Conservation (phyloP, 2,113 vertebrate species). For the Grantiella picta region DNA sequence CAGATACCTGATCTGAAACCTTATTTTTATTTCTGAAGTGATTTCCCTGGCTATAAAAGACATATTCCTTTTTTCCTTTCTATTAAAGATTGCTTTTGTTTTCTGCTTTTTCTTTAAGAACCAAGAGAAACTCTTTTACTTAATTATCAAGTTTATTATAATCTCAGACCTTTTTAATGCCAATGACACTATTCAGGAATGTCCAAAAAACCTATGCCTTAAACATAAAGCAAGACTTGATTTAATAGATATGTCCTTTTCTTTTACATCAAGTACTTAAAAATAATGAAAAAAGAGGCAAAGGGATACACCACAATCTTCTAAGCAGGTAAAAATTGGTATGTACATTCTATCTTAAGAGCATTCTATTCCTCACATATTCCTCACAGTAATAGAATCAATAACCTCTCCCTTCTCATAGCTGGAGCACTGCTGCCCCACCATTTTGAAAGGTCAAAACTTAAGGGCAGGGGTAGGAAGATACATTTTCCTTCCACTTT, state of each 20-base stretch:
- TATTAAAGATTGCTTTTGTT: background rate
- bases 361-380: background rate
- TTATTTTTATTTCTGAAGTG: background rate
- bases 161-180: background rate
- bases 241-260: background rate
- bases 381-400: background rate
- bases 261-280: background rate
- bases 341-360: background rate
- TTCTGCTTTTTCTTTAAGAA: background rate
- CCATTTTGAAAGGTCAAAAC: background rate
- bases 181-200: background rate
- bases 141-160: background rate
- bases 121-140: background rate
- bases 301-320: background rate
- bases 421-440: background rate
- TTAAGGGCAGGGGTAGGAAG: background rate
- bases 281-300: background rate
- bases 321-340: background rate
- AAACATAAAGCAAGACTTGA: background rate
- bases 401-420: background rate
- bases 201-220: background rate
- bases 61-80: accelerated
- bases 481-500: background rate
- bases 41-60: background rate
- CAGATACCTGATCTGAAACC: background rate